Conservation (phyloP, 2,888 invertebrate species). For the Pollenia angustigena region DNA sequence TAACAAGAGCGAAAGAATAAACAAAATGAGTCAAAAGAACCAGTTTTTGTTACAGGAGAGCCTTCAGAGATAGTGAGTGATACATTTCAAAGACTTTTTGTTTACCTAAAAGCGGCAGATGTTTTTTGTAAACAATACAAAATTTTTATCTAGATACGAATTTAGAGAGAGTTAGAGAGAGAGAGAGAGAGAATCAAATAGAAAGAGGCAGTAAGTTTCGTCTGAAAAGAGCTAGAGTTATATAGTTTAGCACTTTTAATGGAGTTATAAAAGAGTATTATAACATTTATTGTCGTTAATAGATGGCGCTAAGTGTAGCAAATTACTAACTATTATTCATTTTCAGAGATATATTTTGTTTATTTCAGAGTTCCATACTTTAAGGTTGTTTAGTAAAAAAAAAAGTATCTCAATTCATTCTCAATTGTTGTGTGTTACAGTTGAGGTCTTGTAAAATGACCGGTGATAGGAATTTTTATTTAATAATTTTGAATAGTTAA, state of each 20-base stretch:
- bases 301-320: conserved; percentile 47
- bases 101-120: conserved; percentile 60
- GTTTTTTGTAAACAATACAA: conserved; percentile 47
- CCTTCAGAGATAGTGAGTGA: conserved; percentile 1
- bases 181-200: not conserved
- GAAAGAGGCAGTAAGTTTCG: not conserved
- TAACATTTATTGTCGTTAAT: not conserved
- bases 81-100: not conserved
- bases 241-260: not conserved
- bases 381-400: not conserved
- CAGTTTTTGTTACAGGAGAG: conserved; percentile 42
- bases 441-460: not conserved
- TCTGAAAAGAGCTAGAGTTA: not conserved
- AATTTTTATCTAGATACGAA: conserved; percentile 36
- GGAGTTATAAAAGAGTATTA: conserved; percentile 32
- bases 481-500: no score
- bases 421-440: conserved; percentile 15
- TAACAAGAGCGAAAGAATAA: conserved; percentile 53
- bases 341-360: conserved; percentile 2
- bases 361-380: not conserved
- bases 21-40: conserved; percentile 45
- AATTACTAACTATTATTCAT: conserved; percentile 6
- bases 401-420: conserved; percentile 16
- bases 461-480: no score
- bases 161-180: not conserved